Base-by-base conservation (phyloP, 2,797 vertebrate species). In the Amblyopsis hoosieri region DNA sequence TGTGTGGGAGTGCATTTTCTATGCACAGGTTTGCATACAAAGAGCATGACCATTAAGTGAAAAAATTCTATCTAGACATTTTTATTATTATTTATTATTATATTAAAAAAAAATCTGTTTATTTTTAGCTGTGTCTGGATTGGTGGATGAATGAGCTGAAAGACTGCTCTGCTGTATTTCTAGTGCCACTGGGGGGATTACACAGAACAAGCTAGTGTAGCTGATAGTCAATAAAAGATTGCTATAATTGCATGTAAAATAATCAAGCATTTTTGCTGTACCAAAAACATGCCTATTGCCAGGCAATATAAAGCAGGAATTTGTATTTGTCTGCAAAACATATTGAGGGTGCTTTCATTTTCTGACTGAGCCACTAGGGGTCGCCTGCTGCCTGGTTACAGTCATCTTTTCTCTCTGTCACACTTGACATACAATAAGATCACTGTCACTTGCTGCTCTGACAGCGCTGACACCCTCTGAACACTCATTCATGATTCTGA, bases 381-480 rank as follows among this genome's bases (percentile, higher is more conserved):
- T 13, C 49, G 54, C 62, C 73, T 37, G 51, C 48, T 37, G 60
- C 56, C 62, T 54, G 69, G 29, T 45, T 29, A 7, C 73, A 81
- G 86, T 84, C 81, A 76, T 70, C 42, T 15, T 42, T 48, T 51
- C 55, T 46, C 56, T 31, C 42, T 54, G 37, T 63, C 51, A 45
- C 31, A 45, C 49, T 62, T 42, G 60, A 45, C 57, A 69, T 79
- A 94, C 93, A 94, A 94, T 91, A 88, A 88, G 62, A 86, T 59
- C 71, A 81, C 81, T 87, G 81, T 71, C 64, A 83, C 82, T 82
- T 81, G 75, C 73, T 79, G 76, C 76, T 74, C 79, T 60, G 57
- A 69, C 54, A 51, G 54, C 45, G 50, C 12, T 55, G 69, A 51
- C 53, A 45, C 61, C 57, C n/a, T 29, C 53, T 49, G 47, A 45